phyloP scores from a whole-genome alignment of 2,888 invertebrate genomes.

The Ditylenchus weischeri region DNA sequence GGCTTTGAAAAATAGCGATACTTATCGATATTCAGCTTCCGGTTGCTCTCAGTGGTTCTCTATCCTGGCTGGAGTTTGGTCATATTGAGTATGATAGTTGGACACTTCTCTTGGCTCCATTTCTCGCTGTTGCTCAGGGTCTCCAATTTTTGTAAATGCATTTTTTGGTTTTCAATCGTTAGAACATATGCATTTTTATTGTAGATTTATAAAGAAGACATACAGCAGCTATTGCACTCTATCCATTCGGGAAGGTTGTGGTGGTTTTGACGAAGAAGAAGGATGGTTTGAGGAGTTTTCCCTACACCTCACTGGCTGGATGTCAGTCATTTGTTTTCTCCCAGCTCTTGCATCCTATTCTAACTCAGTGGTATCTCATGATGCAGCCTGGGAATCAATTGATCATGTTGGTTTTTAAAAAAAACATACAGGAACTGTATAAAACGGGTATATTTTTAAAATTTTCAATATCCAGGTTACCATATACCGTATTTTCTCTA shows the following conservation, averaged over 20 bases:
- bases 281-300: constrained; percentile 36
- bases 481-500: too few species aligned
- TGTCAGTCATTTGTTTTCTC: constrained; percentile 34
- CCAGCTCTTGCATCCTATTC: constrained; percentile 48
- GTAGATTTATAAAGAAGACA: constrained; percentile 21
- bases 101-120: constrained; percentile 41
- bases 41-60: constrained; percentile 44
- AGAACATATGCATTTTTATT: too few species aligned
- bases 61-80: constrained; percentile 55
- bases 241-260: not conserved
- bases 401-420: constrained; percentile 49
- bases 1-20: not conserved
- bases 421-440: too few species aligned
- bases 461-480: too few species aligned
- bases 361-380: constrained; percentile 41
- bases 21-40: constrained; percentile 38
- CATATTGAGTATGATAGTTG: constrained; percentile 51
- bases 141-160: constrained; percentile 17
- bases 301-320: constrained; percentile 35
- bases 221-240: constrained; percentile 20
- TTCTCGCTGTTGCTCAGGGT: constrained; percentile 46
- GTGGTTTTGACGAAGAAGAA: constrained; percentile 4
- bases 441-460: too few species aligned
- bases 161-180: too few species aligned
- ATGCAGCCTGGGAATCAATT: constrained; percentile 57